Conservation (phyloP, 1,140 invertebrate genomes). For the Pogonus chalceus region DNA sequence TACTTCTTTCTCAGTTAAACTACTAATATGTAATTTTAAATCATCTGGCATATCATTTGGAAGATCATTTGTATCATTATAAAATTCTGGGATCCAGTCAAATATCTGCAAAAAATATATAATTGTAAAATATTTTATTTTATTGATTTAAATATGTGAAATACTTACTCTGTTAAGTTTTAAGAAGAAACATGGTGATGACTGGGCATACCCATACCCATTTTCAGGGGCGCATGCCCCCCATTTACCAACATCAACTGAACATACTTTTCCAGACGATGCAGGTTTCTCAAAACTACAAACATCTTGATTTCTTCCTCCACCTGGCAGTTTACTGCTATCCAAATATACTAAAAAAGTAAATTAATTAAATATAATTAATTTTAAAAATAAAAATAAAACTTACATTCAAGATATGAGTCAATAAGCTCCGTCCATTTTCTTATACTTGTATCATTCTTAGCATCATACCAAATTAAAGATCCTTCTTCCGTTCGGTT, state of each 20-base stretch:
- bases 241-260: conserved; percentile 51
- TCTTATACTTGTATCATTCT: conserved; percentile 50
- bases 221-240: conserved; percentile 52
- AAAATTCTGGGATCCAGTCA: conserved; percentile 65
- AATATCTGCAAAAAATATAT: conserved; percentile 42
- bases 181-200: conserved; percentile 70
- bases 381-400: conserved; percentile 1
- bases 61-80: conserved; percentile 46
- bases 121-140: neutral
- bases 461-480: conserved; percentile 67
- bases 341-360: conserved; percentile 49
- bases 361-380: no score
- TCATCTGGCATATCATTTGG: conserved; percentile 57
- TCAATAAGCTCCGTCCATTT: conserved; percentile 59
- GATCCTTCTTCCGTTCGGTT: conserved; percentile 64
- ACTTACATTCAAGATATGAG: conserved; percentile 62
- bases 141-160: neutral
- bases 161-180: conserved; percentile 72
- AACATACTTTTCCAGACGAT: conserved; percentile 54
- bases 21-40: conserved; percentile 49
- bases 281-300: conserved; percentile 53
- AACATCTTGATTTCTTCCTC: conserved; percentile 50
- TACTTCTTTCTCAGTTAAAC: neutral
- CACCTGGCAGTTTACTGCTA: conserved; percentile 38
- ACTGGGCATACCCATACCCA: conserved; percentile 58